Percentiles rank a stretch among this genome's conserved stretches.
Conservation (phyloP, 2,113 vertebrate species). For the Piprites chloris region DNA sequence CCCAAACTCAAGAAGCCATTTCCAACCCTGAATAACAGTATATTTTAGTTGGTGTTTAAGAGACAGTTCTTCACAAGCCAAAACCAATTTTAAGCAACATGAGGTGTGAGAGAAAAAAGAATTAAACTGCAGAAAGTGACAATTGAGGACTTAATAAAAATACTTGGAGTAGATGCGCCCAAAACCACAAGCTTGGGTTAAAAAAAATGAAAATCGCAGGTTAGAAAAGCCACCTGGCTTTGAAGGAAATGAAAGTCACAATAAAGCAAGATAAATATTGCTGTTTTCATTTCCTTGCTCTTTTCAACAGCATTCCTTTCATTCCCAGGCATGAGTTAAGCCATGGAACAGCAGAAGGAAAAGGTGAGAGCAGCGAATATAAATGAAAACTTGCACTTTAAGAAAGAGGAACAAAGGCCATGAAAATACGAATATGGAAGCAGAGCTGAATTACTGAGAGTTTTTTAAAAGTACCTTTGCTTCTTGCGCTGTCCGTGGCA, state of each 20-base stretch:
- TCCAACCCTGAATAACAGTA: neutral
- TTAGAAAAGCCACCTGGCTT: neutral
- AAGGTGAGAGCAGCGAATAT: neutral
- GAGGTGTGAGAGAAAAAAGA: neutral
- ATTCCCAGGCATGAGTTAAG: neutral
- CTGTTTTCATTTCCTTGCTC: neutral
- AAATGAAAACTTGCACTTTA: neutral
- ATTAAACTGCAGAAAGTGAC: neutral
- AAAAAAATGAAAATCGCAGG: neutral
- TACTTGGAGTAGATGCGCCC: neutral
- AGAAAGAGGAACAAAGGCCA: neutral
- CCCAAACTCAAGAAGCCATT: neutral
- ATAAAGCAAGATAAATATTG: neutral
- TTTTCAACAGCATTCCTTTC: neutral
- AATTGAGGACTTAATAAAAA: neutral
- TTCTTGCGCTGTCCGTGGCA: accelerated
- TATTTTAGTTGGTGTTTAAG: neutral
- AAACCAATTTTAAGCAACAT: neutral
- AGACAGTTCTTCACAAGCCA: neutral
- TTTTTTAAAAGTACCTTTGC: neutral
- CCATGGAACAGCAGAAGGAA: neutral
- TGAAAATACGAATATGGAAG: neutral
- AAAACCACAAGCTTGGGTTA: neutral
- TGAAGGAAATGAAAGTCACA: neutral
- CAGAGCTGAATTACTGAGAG: neutral